Conservation (phyloP, 2,113 vertebrate genomes). For the Leptobrachium ailaonicum region DNA sequence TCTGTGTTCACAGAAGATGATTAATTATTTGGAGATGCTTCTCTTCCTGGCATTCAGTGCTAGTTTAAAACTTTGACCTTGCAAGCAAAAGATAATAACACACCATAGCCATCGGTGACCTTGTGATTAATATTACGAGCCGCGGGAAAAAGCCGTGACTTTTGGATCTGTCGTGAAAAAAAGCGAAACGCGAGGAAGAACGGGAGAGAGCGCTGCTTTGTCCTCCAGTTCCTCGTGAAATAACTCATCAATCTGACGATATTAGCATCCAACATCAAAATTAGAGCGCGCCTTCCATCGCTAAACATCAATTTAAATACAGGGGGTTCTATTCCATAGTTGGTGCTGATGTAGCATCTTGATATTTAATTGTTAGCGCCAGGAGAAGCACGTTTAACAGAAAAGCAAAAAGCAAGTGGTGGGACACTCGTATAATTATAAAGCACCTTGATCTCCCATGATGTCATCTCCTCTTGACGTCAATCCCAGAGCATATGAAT, state of each 20-base stretch:
- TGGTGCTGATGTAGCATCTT: too few species aligned
- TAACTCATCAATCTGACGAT: slow-evolving; percentile 80
- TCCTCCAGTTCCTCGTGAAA: slow-evolving; percentile 71
- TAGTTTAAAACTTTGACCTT: slow-evolving; percentile 68
- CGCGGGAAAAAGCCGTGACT: slow-evolving; percentile 53
- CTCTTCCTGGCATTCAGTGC: slow-evolving; percentile 39
- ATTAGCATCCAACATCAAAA: slow-evolving; percentile 79
- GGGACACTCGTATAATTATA: slow-evolving; percentile 70
- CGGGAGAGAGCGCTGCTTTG: slow-evolving; percentile 54
- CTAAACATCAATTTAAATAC: slow-evolving; percentile 69
- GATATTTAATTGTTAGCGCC: too few species aligned
- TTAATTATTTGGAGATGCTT: slow-evolving; percentile 60
- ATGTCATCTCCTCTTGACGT: slow-evolving; percentile 76
- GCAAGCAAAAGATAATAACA: slow-evolving; percentile 63
- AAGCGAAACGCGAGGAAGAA: slow-evolving; percentile 63
- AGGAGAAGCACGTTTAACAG: too few species aligned
- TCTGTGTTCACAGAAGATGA: slow-evolving; percentile 51
- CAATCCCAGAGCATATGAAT: too few species aligned
- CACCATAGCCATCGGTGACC: slow-evolving; percentile 55
- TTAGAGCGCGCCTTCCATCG: slow-evolving; percentile 61
- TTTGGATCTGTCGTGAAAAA: slow-evolving; percentile 57
- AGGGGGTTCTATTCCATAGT: too few species aligned
- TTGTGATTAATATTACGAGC: slow-evolving; percentile 67
- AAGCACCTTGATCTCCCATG: slow-evolving; percentile 79
- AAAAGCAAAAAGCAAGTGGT: slow-evolving; percentile 53